A percentile compares a stretch with the other conserved stretches of the same genome.
Evolutionary conservation across 1,140 invertebrate genomes (phyloP).

Genomic region (Drosophila sucinea): DNA sequence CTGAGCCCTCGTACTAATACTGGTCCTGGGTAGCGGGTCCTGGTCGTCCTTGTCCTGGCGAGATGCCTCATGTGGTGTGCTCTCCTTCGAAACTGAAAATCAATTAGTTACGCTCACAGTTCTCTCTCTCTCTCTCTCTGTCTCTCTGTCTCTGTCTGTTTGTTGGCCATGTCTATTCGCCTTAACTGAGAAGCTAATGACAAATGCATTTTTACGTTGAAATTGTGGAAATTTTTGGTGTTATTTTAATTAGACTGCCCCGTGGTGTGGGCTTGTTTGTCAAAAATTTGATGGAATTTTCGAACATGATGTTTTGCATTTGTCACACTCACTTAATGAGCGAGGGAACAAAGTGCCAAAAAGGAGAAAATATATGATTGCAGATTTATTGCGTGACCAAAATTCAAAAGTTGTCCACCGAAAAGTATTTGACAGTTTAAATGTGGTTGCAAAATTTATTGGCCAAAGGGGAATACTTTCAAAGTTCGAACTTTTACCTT

Average conservation of each 20-base stretch:
- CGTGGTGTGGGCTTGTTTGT: constrained; percentile 31
- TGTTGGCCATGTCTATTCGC: background rate
- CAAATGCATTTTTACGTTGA: constrained; percentile 60
- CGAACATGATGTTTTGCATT: constrained; percentile 55
- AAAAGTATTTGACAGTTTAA: constrained; percentile 61
- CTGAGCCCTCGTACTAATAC: constrained; percentile 34
- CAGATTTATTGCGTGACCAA: constrained; percentile 57
- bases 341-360: constrained; percentile 55
- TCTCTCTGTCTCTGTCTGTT: constrained; percentile 32
- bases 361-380: constrained; percentile 11
- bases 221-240: constrained; percentile 49
- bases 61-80: constrained; percentile 37
- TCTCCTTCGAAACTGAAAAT: constrained; percentile 61
- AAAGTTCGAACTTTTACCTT: constrained; percentile 1
- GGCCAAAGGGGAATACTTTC: constrained; percentile 17
- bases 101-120: constrained; percentile 71
- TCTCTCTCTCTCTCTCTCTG: constrained; percentile 21
- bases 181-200: constrained; percentile 47
- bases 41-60: constrained; percentile 14
- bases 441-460: constrained; percentile 50
- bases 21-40: constrained; percentile 18
- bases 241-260: constrained; percentile 57
- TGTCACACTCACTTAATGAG: constrained; percentile 71
- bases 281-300: constrained; percentile 17
- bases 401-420: constrained; percentile 61